Base-by-base conservation (phyloP, 2,888 invertebrate genomes). In the Arge pagana region DNA sequence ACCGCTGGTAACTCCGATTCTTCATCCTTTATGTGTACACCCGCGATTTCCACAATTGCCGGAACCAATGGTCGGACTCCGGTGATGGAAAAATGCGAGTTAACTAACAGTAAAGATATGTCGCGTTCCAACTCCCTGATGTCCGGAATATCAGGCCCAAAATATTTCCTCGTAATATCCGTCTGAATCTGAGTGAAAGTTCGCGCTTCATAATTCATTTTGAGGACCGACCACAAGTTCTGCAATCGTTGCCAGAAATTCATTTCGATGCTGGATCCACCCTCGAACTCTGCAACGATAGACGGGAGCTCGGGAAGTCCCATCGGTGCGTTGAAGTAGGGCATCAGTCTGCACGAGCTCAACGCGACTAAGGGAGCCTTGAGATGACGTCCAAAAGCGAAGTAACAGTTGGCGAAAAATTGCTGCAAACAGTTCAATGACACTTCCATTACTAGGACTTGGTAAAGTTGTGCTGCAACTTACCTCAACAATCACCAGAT, bases 11-110 rank as follows among this genome's bases (percentile, higher is more conserved):
- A 19, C 10, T 28, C 15, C 16, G 23, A 18, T n/a, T 48, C 19
- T 11, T 48, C 39, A n/a, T 48, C 37, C 8, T 8, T 36, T 8
- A 48, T 36, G 28, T 81, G 81, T 52, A 80, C 63, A 2, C 81
- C 81, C 4, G 81, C 80, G 54, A 81, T 60, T 64, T 81, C 80
- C 24, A 81, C 64, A 10, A 81, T 72, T 53, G 79, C 77, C 2
- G 80, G 76, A 0, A 79, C 76, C 48, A 78, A 59, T 1, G 79
- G 72, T 42, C 78, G 77, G 0, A 78, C 72, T 1, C 81, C 80
- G 48, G 77, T 79, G 23, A 81, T 56, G 4, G 80, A 77, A 58
- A 77, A 80, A 64, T 81, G 80, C 18, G 79, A 78, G 59, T 81
- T 81, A 1, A 81, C 74, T 56, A 79, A 74, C 39, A 77, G 63